Percentiles rank a stretch among this genome's conserved stretches.
Evolutionary conservation across 92 coral and sea anemone genomes (phyloP).

Genomic region (Blastomussa wellsi): DNA sequence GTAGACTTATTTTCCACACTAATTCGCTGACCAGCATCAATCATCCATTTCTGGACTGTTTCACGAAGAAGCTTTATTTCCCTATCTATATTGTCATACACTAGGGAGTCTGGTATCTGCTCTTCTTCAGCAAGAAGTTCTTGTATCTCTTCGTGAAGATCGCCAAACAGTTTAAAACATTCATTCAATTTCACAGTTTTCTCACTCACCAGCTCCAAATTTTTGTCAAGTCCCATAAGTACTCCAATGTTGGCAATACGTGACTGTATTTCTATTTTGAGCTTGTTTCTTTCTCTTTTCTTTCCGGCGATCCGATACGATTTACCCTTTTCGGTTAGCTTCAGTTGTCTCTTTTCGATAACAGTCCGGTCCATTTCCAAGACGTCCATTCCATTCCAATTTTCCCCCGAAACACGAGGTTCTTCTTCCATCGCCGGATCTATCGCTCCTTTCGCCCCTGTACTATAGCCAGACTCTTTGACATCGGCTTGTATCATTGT

Average conservation of each 20-base stretch:
- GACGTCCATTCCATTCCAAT: neutral
- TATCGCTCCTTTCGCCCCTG: neutral
- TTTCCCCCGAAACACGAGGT: neutral
- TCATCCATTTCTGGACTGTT: constrained; percentile 35
- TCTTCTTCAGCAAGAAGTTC: too few relatives aligned
- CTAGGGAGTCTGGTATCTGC: constrained; percentile 12
- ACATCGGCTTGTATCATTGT: neutral
- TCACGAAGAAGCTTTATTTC: constrained; percentile 26
- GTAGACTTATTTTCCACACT: neutral
- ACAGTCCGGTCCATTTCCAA: constrained; percentile 2
- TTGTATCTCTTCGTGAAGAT: too few relatives aligned
- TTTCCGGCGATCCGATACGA: too few relatives aligned
- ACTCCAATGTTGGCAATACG: too few relatives aligned
- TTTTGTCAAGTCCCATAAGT: too few relatives aligned
- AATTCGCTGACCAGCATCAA: constrained; percentile 19
- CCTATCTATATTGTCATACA: constrained; percentile 22
- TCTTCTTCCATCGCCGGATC: neutral
- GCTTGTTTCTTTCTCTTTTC: constrained; percentile 33
- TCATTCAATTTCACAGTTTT: constrained; percentile 29
- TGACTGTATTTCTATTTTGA: too few relatives aligned
- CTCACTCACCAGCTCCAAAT: constrained; percentile 28
- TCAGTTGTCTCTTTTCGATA: constrained; percentile 22
- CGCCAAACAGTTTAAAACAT: too few relatives aligned
- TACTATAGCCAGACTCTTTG: constrained; percentile 5
- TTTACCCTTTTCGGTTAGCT: too few relatives aligned